phyloP scores from a whole-genome alignment of 2,797 vertebrate species.

The Apogon talboti region DNA sequence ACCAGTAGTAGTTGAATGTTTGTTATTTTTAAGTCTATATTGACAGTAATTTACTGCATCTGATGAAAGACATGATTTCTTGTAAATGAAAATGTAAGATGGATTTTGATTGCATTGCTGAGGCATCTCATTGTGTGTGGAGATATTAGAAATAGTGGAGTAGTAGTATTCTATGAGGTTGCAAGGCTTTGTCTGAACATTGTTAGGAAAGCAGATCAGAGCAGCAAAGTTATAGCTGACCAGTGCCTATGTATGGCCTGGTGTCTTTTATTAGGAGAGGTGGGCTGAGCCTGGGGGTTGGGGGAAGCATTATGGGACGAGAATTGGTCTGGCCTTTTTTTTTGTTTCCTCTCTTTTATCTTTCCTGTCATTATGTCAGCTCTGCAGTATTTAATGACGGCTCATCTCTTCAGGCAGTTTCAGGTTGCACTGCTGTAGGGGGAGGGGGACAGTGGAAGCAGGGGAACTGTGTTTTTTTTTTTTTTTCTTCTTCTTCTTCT shows the following conservation, averaged over 20 bases:
- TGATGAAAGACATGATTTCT: background rate
- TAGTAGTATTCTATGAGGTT: constrained; percentile 33
- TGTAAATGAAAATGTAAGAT: constrained; percentile 7
- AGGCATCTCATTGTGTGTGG: constrained; percentile 26
- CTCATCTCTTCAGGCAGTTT: constrained; percentile 83
- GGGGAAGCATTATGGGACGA: constrained; percentile 74
- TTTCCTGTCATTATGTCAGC: constrained; percentile 84
- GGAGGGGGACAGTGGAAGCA: constrained; percentile 61
- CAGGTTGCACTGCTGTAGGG: constrained; percentile 78
- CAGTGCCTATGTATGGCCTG: constrained; percentile 63
- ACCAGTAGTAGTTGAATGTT: constrained; percentile 5
- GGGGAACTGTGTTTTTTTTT: constrained; percentile 46
- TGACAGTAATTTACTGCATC: constrained; percentile 5
- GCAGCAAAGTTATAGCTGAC: constrained; percentile 70
- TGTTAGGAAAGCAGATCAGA: constrained; percentile 62
- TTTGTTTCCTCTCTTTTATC: constrained; percentile 81
- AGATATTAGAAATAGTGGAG: constrained; percentile 24
- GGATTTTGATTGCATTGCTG: constrained; percentile 29
- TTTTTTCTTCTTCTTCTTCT: constrained; percentile 34
- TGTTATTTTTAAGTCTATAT: background rate
- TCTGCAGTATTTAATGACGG: constrained; percentile 84
- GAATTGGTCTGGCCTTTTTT: constrained; percentile 79
- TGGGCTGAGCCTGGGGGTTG: constrained; percentile 64
- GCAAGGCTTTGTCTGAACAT: constrained; percentile 48
- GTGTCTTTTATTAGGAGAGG: constrained; percentile 77